Evolutionary conservation across 2,888 invertebrate genomes (phyloP).

Genomic region (Ferrisia virgata): DNA sequence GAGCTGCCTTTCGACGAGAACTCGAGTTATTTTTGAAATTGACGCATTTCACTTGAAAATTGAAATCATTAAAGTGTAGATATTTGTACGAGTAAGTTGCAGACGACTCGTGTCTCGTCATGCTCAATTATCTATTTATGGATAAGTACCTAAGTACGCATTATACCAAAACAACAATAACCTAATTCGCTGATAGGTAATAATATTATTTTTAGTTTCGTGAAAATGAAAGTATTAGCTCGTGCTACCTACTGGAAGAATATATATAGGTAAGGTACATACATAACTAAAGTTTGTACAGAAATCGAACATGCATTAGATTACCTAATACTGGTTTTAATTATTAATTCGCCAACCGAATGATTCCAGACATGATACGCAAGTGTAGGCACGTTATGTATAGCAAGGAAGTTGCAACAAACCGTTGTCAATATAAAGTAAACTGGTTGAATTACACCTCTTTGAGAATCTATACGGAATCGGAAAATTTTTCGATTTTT

Average conservation of each 20-base stretch:
- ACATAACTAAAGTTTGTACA: background rate
- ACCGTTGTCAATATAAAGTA: background rate
- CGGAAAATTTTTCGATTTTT: background rate
- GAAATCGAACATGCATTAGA: constrained; percentile 11
- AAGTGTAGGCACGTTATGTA: background rate
- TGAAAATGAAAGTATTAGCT: background rate
- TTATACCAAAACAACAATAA: background rate
- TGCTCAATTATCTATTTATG: background rate
- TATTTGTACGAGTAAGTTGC: background rate
- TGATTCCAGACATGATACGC: background rate
- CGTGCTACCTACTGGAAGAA: background rate
- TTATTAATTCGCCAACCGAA: constrained; percentile 11
- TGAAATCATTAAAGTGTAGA: no score
- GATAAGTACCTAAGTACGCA: background rate
- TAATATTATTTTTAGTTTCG: background rate
- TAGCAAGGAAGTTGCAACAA: background rate
- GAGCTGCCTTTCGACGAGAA: background rate
- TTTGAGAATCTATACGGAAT: background rate
- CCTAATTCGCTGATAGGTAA: background rate
- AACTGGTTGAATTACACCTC: background rate
- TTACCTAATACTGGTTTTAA: constrained; percentile 27
- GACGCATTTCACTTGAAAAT: background rate
- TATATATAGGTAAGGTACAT: no score
- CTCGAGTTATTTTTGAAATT: background rate
- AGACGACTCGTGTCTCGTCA: background rate